A percentile compares a stretch with the other conserved stretches of the same genome.
Conservation (phyloP, 2,888 invertebrate genomes). For the Hemaris fuciformis region DNA sequence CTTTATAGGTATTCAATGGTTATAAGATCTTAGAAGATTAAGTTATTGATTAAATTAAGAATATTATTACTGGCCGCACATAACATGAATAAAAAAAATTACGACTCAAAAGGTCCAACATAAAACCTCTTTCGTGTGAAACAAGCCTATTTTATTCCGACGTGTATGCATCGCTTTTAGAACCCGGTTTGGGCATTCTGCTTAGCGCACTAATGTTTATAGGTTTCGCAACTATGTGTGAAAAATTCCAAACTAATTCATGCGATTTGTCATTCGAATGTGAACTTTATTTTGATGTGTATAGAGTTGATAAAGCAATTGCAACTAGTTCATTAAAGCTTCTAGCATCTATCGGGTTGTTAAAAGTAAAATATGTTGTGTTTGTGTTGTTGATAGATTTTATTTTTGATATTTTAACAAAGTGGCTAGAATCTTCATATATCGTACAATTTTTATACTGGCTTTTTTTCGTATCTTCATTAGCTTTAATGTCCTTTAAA, state of each 20-base stretch:
- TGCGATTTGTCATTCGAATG: background rate
- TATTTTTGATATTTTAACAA: background rate
- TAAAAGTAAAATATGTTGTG: constrained; percentile 25
- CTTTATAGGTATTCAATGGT: too few relatives aligned
- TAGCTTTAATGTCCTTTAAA: too few relatives aligned
- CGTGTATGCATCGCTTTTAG: constrained; percentile 2
- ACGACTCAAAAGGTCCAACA: background rate
- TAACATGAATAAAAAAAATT: background rate
- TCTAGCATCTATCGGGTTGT: constrained; percentile 22
- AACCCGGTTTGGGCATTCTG: constrained; percentile 8
- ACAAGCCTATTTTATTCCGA: constrained; percentile 15
- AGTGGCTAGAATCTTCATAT: background rate
- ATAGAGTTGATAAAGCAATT: constrained; percentile 14
- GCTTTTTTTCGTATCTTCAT: too few relatives aligned
- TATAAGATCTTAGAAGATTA: too few relatives aligned
- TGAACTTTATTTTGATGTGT: background rate
- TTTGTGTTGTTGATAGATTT: constrained; percentile 13
- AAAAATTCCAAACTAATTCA: constrained; percentile 28
- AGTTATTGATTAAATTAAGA: too few relatives aligned
- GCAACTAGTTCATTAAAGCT: background rate
- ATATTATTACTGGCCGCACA: background rate
- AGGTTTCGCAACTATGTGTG: constrained; percentile 34
- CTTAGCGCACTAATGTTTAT: constrained; percentile 21
- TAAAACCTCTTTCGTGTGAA: background rate
- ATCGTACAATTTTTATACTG: too few relatives aligned